phyloP scores from a whole-genome alignment of 1,140 invertebrate species.

The Drosophila neocordata region DNA sequence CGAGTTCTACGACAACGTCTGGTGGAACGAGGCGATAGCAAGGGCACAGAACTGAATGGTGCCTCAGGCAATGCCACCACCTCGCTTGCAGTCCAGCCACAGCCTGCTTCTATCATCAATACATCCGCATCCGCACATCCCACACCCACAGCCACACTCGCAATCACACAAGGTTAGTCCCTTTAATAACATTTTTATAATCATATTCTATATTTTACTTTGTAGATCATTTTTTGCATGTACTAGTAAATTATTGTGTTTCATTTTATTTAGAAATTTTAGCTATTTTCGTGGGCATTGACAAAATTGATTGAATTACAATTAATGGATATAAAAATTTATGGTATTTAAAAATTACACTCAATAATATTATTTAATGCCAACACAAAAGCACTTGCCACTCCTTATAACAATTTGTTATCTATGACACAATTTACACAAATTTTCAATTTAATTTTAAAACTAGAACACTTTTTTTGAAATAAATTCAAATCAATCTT shows the following conservation, averaged over 20 bases:
- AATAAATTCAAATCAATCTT: no score
- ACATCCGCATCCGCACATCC: constrained; percentile 60
- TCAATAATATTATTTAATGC: constrained; percentile 10
- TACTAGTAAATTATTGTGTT: constrained; percentile 26
- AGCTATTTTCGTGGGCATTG: constrained; percentile 77
- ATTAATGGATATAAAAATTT: constrained; percentile 5
- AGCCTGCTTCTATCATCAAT: constrained; percentile 59
- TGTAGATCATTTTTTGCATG: constrained; percentile 22
- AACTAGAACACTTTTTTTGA: no score
- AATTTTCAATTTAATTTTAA: no score
- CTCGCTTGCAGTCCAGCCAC: constrained; percentile 47
- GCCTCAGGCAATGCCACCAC: constrained; percentile 73
- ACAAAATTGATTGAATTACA: constrained; percentile 65
- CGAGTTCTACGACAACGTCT: constrained; percentile 90
- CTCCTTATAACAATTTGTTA: neutral
- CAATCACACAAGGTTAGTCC: constrained; percentile 84
- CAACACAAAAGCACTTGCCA: constrained; percentile 3
- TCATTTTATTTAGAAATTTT: constrained; percentile 67
- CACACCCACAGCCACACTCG: constrained; percentile 76
- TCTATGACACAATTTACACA: neutral
- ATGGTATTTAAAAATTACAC: constrained; percentile 58
- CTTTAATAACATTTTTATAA: no score
- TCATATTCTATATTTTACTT: neutral
- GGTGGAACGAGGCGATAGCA: constrained; percentile 87
- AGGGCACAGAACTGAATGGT: constrained; percentile 83